These are phyloP conservation scores for Bombylius discolor DNA, from an alignment of 2,888 invertebrate species.

Conservation along the genomic window DNA sequence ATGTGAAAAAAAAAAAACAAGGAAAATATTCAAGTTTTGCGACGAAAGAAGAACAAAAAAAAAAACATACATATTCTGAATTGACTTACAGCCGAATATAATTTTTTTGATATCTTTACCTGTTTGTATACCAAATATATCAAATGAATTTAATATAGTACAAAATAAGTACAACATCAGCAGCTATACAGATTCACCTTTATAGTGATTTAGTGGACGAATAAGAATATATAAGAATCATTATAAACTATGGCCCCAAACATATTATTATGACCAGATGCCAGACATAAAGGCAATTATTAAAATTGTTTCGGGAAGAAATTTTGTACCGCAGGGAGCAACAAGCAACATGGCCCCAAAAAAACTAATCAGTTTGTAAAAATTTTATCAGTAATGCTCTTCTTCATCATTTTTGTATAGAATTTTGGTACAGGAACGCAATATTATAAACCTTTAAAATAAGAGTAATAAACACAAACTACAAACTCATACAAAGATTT, in stretches of 20 bases:
- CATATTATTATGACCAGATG: constrained; percentile 14
- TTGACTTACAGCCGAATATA: constrained; percentile 4
- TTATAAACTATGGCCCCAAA: not conserved
- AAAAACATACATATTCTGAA: not conserved
- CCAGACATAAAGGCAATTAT: constrained; percentile 15
- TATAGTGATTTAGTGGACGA: constrained; percentile 3
- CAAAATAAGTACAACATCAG: too few species aligned
- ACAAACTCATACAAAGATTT: constrained; percentile 8
- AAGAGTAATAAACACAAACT: too few species aligned
- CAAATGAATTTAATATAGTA: too few species aligned
- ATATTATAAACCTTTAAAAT: not conserved
- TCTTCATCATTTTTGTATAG: not conserved
- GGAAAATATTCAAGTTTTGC: not conserved
- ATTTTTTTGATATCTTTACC: not conserved
- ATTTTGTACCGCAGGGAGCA: constrained; percentile 5
- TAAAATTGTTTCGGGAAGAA: constrained; percentile 14
- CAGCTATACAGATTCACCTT: too few species aligned
- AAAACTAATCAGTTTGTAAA: constrained; percentile 12
- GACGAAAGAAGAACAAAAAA: not conserved
- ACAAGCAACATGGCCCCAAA: constrained; percentile 1
- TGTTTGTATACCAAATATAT: too few species aligned
- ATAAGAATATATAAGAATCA: not conserved
- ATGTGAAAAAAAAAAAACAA: not conserved
- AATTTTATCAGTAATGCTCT: constrained; percentile 13
- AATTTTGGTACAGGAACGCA: too few species aligned